Base-by-base conservation (phyloP, 2,888 invertebrate genomes). In the Autographa gamma region DNA sequence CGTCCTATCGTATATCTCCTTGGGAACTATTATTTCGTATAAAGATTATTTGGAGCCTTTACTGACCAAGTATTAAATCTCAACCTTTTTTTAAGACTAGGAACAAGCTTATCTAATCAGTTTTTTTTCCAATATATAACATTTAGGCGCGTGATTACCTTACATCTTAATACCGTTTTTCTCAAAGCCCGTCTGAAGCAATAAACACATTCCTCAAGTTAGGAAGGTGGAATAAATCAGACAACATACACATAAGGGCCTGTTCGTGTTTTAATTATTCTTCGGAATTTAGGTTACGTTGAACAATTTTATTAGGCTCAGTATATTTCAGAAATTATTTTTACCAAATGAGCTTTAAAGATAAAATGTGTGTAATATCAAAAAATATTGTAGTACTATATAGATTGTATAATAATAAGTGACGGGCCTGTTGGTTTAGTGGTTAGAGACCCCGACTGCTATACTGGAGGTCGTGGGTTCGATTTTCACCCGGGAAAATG, bases 171-270 rank as follows among this genome's bases (percentile, higher is more conserved):
- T 43, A 43, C 43, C 14, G 43, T 14, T 43, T 16, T 48, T 48
- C 48, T 48, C 48, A 48, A 48, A 48, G 48, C 4, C 1, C 48
- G 48, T 48, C n/a, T 6, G 48, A 58, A 19, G 76, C 79, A 80
- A 82, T 79, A 82, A 68, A 70, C 69, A 62, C 76, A 80, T 80
- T 79, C 80, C 82, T 60, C 34, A 54, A 63, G 76, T 64, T 76
- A 56, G 54, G 60, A 58, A 56, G 73, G 63, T 68, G 65, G 76
- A 77, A 80, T 65, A 70, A 72, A 79, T 81, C 68, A 79, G 79
- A 41, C 43, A 32, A 38, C 18, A 31, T 58, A 34, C 62, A 19
- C 48, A 0, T 11, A 8, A 56, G 61, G 8, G 19, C n/a, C 43
- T 79, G 43, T 59, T 14, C n/a, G 38, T 9, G 52, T 4, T 19